These are phyloP conservation scores for Drosophila quinaria DNA, from an alignment of 2,888 invertebrate species.

Conservation along the genomic window DNA sequence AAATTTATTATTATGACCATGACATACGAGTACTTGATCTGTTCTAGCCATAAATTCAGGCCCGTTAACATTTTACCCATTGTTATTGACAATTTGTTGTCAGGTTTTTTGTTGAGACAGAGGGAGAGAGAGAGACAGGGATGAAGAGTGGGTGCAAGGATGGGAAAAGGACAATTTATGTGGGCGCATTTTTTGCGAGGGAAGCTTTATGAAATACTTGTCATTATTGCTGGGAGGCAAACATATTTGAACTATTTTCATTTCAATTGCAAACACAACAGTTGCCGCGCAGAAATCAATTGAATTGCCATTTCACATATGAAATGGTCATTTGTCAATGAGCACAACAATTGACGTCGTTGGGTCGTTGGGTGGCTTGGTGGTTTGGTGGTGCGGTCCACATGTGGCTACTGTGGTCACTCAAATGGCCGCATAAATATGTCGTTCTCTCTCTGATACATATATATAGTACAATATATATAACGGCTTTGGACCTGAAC, in stretches of 20 bases:
- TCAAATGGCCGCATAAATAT: slow-evolving; percentile 81
- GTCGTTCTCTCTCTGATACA: slow-evolving; percentile 56
- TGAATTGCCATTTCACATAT: slow-evolving; percentile 81
- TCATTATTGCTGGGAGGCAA: slow-evolving; percentile 66
- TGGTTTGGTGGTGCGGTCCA: slow-evolving; percentile 5
- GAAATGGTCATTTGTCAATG: slow-evolving; percentile 81
- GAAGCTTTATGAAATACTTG: slow-evolving; percentile 75
- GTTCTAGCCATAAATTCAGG: slow-evolving; percentile 69
- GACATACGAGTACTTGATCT: slow-evolving; percentile 72
- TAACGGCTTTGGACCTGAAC: slow-evolving; percentile 25
- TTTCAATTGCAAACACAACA: slow-evolving; percentile 77
- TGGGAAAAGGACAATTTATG: slow-evolving; percentile 61
- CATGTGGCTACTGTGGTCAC: slow-evolving; percentile 65
- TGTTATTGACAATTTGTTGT: slow-evolving; percentile 80
- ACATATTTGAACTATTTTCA: slow-evolving; percentile 80
- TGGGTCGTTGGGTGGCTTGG: slow-evolving; percentile 4
- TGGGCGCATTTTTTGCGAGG: slow-evolving; percentile 24
- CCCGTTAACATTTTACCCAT: slow-evolving; percentile 67
- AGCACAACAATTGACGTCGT: slow-evolving; percentile 60
- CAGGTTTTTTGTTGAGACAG: slow-evolving; percentile 50
- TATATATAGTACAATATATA: slow-evolving; percentile 4
- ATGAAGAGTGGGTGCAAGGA: neutral
- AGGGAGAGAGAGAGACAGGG: slow-evolving; percentile 20
- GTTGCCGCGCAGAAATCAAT: slow-evolving; percentile 69
- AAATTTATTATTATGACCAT: slow-evolving; percentile 76